phyloP scores from a whole-genome alignment of 2,797 vertebrate species.

The Alectoris magna region DNA sequence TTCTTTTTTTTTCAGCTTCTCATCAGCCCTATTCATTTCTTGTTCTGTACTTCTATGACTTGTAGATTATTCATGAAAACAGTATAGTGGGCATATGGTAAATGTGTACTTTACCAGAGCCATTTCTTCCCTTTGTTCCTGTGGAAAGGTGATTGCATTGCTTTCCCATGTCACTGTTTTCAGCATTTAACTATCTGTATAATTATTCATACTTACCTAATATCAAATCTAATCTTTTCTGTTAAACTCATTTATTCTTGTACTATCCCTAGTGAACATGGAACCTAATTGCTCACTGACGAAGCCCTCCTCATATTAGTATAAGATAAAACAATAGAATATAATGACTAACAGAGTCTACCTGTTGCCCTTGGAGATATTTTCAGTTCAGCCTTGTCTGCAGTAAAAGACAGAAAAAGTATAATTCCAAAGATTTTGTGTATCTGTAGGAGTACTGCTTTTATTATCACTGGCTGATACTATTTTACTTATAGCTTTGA shows the following conservation, averaged over 20 bases:
- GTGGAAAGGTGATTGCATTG: background rate
- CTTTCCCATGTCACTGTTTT: background rate
- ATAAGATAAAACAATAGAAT: background rate
- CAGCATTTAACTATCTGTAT: background rate
- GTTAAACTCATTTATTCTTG: background rate
- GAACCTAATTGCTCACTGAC: background rate
- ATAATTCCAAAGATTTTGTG: background rate
- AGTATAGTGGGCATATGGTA: background rate
- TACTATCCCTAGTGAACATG: background rate
- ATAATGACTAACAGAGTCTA: background rate
- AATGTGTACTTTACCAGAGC: background rate
- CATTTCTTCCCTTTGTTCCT: background rate
- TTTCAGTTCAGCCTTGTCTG: background rate
- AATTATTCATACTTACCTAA: background rate
- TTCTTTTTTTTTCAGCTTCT: background rate
- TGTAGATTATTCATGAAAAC: background rate
- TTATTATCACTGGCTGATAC: background rate
- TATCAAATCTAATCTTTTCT: background rate
- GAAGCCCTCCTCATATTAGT: background rate
- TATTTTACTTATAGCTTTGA: background rate
- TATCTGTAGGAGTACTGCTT: background rate
- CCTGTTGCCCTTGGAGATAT: background rate
- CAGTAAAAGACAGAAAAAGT: background rate
- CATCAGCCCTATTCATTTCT: background rate
- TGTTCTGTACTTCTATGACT: background rate